Base-by-base conservation (phyloP, 1,140 invertebrate genomes). In the Lepidostoma basale region DNA sequence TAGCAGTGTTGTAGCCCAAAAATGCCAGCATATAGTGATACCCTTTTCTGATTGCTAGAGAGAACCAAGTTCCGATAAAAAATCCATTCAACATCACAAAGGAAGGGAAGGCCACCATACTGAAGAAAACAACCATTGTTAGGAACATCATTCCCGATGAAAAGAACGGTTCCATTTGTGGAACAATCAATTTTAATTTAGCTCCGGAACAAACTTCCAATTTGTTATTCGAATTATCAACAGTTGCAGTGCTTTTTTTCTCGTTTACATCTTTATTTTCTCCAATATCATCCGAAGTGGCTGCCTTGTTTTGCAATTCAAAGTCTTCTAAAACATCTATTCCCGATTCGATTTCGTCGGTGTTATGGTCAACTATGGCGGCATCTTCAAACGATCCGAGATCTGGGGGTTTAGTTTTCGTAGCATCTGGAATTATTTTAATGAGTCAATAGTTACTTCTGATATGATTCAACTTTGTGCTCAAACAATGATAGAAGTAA, bases 341-440 rank as follows among this genome's bases (percentile, higher is more conserved):
- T 9, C 82, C 82, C 9, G 82, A 83, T 73, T 83, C 82, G 3
- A 83, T 79, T 69, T 83, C 82, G 23, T 58, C 54, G n/a, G 30
- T n/a, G 20, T 36, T 39, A 2, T 9, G 54, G 69, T 81, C 58
- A 39, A 77, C 74, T 26, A n/a, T n/a, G n/a, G n/a, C n/a, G n/a
- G n/a, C 47, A 33, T 56, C 64, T 40, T 67, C 63, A 18, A 62
- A 16, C 26, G 47, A 20, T 8, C 45, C 26, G 12, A 64, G 25
- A 18, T 70, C 26, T n/a, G 58, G 8, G 26, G 6, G 20, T 40
- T 68, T 68, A 2, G 56, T 20, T 49, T 56, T 68, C 25, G 25
- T 6, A 28, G 26, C n/a, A 42, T 26, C 39, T 18, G 28, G 16
- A 45, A 45, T 9, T 12, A 36, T 2, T 36, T 5, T 12, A 47